Evolutionary conservation across 2,797 vertebrate genomes (phyloP).

Genomic region (Argya squamiceps): DNA sequence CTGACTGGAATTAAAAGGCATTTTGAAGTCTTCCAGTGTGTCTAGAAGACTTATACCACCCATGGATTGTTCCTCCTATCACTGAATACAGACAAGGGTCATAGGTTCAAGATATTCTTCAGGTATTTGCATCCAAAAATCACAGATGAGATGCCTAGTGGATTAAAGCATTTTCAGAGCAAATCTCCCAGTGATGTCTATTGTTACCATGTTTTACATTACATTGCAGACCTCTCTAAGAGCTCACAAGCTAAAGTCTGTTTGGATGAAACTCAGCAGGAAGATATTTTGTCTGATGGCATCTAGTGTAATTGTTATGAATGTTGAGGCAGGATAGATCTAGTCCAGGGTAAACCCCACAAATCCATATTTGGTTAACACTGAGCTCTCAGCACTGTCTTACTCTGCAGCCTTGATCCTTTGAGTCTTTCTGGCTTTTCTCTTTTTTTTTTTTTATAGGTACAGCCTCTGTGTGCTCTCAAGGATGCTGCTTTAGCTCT

Average conservation of each 20-base stretch:
- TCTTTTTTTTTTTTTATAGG: not conserved
- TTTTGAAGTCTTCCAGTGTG: not conserved
- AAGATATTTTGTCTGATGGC: not conserved
- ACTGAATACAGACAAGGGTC: not conserved
- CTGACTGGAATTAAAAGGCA: not conserved
- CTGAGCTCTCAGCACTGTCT: not conserved
- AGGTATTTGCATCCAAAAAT: not conserved
- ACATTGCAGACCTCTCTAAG: not conserved
- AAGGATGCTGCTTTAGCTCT: not conserved
- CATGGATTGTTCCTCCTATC: not conserved
- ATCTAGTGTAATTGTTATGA: not conserved
- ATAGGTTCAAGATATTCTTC: not conserved
- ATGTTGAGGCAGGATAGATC: not conserved
- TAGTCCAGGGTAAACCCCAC: not conserved
- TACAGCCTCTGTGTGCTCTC: not conserved
- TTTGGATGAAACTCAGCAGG: not conserved
- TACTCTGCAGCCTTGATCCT: not conserved
- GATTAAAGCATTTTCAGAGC: not conserved
- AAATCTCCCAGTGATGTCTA: not conserved
- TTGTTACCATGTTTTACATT: not conserved
- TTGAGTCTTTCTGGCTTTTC: not conserved
- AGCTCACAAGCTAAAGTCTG: not conserved
- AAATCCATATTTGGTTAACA: not conserved
- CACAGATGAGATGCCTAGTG: not conserved
- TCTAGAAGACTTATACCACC: not conserved